phyloP scores from a whole-genome alignment of 2,113 vertebrate species.

The Oryzias celebensis region DNA sequence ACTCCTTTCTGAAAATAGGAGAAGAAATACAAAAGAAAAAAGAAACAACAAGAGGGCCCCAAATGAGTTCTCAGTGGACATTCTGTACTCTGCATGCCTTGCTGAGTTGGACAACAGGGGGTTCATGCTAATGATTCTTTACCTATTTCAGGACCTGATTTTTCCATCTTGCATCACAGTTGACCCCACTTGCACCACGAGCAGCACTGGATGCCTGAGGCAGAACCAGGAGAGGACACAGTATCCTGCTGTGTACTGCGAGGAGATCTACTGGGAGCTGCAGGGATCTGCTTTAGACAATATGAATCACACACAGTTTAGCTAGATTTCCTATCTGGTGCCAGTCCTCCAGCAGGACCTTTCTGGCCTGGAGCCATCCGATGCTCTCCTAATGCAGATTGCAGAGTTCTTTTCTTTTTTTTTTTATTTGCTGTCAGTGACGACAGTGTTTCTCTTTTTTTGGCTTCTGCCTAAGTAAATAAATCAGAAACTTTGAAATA shows the following conservation, averaged over 20 bases:
- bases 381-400: slow-evolving; percentile 15
- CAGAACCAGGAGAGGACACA: slow-evolving; percentile 42
- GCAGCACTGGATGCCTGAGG: slow-evolving; percentile 26
- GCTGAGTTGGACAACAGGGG: slow-evolving; percentile 4
- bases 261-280: slow-evolving; percentile 34
- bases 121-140: slow-evolving; percentile 20
- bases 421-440: slow-evolving; percentile 74
- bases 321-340: slow-evolving; percentile 28
- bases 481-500: neutral
- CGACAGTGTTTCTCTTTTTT: slow-evolving; percentile 70
- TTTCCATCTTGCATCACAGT: slow-evolving; percentile 17
- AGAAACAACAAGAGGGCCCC: neutral
- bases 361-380: slow-evolving; percentile 17
- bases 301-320: slow-evolving; percentile 41
- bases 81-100: slow-evolving; percentile 11
- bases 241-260: slow-evolving; percentile 45
- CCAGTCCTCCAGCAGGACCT: slow-evolving; percentile 16
- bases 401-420: slow-evolving; percentile 71
- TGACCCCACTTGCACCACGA: slow-evolving; percentile 17
- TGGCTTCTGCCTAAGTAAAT: slow-evolving; percentile 7
- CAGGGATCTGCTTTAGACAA: slow-evolving; percentile 31
- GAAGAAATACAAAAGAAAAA: neutral
- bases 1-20: slow-evolving; percentile 1
- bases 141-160: slow-evolving; percentile 33
- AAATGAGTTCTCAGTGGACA: slow-evolving; percentile 11